These are phyloP conservation scores for Falco biarmicus DNA, from an alignment of 2,797 vertebrate species.

Conservation along the genomic window DNA sequence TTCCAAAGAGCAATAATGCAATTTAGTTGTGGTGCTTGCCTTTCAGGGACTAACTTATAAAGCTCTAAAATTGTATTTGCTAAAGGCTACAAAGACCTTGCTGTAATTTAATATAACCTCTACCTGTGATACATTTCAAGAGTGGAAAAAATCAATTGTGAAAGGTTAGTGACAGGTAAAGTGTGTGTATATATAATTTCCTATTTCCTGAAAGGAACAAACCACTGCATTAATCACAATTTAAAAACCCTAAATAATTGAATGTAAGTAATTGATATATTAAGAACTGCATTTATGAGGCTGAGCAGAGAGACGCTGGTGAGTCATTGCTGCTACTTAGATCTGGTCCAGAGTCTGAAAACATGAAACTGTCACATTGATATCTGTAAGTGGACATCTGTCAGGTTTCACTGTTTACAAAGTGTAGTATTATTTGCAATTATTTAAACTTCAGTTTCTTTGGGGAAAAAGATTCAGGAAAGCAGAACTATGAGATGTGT, in stretches of 20 bases:
- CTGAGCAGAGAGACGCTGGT: not conserved
- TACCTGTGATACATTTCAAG: not conserved
- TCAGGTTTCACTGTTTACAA: not conserved
- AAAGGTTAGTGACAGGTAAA: conserved; percentile 22
- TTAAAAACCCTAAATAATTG: not conserved
- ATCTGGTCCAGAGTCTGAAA: not conserved
- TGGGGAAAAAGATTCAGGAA: not conserved
- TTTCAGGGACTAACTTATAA: not conserved
- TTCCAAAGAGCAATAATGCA: not conserved
- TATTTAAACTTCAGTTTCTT: not conserved
- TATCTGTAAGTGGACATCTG: not conserved
- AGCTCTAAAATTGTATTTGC: not conserved
- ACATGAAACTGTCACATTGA: not conserved
- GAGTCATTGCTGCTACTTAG: not conserved
- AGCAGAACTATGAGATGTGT: not conserved
- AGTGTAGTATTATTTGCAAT: not conserved
- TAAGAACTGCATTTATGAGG: not conserved
- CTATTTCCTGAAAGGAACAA: not conserved
- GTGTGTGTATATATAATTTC: not conserved
- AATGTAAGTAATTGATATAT: not conserved
- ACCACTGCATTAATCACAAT: not conserved
- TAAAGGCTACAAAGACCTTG: not conserved
- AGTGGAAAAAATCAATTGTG: not conserved
- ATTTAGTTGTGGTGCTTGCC: not conserved
- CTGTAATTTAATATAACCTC: not conserved